Base-by-base conservation (phyloP, 2,797 vertebrate genomes). In the Fundulus diaphanus region DNA sequence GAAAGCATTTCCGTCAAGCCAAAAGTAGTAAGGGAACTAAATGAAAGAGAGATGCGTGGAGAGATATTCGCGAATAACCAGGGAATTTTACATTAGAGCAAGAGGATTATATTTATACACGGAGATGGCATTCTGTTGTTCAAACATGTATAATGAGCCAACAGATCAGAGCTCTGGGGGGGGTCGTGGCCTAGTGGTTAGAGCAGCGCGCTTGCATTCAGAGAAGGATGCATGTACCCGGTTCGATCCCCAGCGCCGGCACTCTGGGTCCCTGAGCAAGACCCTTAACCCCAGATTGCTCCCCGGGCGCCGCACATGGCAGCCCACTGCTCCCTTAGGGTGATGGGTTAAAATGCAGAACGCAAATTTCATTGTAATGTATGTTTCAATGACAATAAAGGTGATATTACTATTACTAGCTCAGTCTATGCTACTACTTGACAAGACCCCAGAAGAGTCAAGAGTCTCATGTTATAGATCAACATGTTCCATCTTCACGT, bases 41-140 rank as follows among this genome's bases (percentile, higher is more conserved):
- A 22, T 48, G 48, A 74, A 68, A 78, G 68, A 70, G 61, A 20
- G 46, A 57, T n/a, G 12, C 31, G 44, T 5, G 61, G 66, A 51
- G 18, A 6, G n/a, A 63, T 20, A 56, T 15, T 31, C 27, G 73
- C 51, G 49, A 61, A 35, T 37, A 42, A 33, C 73, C 37, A 18
- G 22, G 29, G 65, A 73, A 70, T 68, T 11, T 42, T 9, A 68
- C 12, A 40, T 59, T 75, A 59, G 42, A 76, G 18, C 4, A 8
- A 46, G 4, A 20, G 7, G 51, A 79, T 37, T 20, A 13, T 70
- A 40, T 31, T 49, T 1, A 37, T 51, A 13, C 5, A 37, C 24
- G 27, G 22, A 59, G 13, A 35, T 9, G 20, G 13, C 27, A 49
- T 63, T 49, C 70, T 27, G 48, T 29, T 51, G 40, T 48, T 63